Percentiles rank a stretch among this genome's conserved stretches.
phyloP scores from a whole-genome alignment of 2,797 vertebrate genomes.

The Sebastes oblongus region DNA sequence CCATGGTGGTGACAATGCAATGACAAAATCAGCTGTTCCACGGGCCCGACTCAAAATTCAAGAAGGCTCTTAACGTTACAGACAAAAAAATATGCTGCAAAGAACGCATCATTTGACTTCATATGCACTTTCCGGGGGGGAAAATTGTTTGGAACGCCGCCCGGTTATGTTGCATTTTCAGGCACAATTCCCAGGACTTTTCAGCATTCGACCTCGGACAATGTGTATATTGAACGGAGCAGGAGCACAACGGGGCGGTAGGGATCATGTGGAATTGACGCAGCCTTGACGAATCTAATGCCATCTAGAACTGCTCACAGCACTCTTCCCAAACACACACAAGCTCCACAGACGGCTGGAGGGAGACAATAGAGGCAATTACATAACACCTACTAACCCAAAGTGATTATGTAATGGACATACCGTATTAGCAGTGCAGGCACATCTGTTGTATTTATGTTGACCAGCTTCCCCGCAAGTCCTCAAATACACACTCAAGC shows the following conservation, averaged over 20 bases:
- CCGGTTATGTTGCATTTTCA: slow-evolving; percentile 50
- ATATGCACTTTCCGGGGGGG: slow-evolving; percentile 33
- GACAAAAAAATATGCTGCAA: slow-evolving; percentile 34
- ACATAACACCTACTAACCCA: slow-evolving; percentile 40
- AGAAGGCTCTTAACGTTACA: slow-evolving; percentile 51
- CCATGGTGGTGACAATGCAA: slow-evolving; percentile 39
- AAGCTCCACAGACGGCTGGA: slow-evolving; percentile 22
- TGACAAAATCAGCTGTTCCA: slow-evolving; percentile 58
- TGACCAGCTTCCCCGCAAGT: background rate
- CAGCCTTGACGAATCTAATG: slow-evolving; percentile 46
- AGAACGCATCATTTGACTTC: slow-evolving; percentile 57
- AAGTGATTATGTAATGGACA: slow-evolving; percentile 44
- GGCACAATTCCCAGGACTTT: slow-evolving; percentile 55
- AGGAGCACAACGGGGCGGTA: slow-evolving; percentile 45
- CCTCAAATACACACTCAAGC: background rate
- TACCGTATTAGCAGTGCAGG: slow-evolving; percentile 1
- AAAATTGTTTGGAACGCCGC: slow-evolving; percentile 32
- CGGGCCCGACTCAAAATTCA: slow-evolving; percentile 40
- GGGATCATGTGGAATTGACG: slow-evolving; percentile 67
- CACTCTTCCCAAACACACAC: slow-evolving; percentile 11
- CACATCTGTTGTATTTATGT: slow-evolving; percentile 33
- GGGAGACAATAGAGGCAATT: slow-evolving; percentile 53
- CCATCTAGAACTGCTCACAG: slow-evolving; percentile 44
- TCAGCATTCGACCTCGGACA: slow-evolving; percentile 58
- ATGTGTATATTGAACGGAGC: slow-evolving; percentile 66